Base-by-base conservation (phyloP, 2,888 invertebrate genomes). In the Drosophila borealis region DNA sequence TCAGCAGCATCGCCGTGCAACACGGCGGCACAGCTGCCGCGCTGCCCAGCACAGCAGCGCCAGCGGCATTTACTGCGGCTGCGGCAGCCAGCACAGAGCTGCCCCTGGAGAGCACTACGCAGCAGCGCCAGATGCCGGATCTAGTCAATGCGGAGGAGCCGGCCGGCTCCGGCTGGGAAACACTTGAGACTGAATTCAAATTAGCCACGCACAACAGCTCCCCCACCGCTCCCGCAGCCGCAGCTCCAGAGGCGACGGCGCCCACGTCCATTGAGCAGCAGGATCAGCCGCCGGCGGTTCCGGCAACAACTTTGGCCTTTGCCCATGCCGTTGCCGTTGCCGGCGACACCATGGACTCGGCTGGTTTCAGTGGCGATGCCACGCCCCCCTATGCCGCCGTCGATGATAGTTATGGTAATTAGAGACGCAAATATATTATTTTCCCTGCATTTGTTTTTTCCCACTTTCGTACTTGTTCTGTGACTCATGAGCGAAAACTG, bases 351-450 rank as follows among this genome's bases (percentile, higher is more conserved):
- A 61, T 72, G 61, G 79, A 75, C 14, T 42, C 69, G 14, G 56
- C 61, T 14, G 55, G 53, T 19, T 19, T 42, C n/a, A n/a, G 13
- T 19, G 81, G 80, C 71, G 90, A 91, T 78, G 89, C 88, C 63
- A 87, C 89, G 48, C 90, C 90, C 19, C 90, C 90, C 9, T 91
- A 90, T 74, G 90, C 89, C 14, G 90, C 90, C 13, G 90, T 91
- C 51, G 91, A 91, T 59, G 81, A 88, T 13, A 90, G 79, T 77
- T 91, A 91, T 78, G 91, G 91, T 91, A 91, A 91, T 77, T 84
- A 80, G 8, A 29, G 36, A 34, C 25, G 59, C 46, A 11, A 50
- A 51, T 42, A 51, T 42, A 21, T 53, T 6, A 42, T 34, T n/a
- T 13, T 19, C 2, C 17, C 34, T 17, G 46, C 19, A 19, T 6